phyloP scores from a whole-genome alignment of 2,888 invertebrate species.

The Euzophera pinguis region DNA sequence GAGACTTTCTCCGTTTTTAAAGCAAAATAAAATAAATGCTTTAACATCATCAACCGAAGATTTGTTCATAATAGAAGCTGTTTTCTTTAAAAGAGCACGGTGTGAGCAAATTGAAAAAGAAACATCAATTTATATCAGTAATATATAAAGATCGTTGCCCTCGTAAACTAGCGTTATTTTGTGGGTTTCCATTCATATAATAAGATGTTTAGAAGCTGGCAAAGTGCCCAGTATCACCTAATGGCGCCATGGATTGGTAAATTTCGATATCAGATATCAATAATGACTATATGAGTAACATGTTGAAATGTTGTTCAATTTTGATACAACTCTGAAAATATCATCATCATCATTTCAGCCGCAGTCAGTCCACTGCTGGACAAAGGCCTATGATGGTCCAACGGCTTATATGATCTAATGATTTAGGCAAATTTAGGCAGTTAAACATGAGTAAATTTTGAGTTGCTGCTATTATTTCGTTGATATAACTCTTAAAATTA shows the following conservation, averaged over 20 bases:
- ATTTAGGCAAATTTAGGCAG: no score
- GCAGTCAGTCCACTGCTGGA: no score
- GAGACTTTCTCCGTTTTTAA: no score
- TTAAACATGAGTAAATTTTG: no score
- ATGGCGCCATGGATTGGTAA: background rate
- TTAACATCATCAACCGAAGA: background rate
- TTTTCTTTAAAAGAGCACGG: background rate
- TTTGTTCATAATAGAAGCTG: background rate
- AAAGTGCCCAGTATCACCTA: background rate
- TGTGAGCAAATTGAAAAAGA: conserved; percentile 3
- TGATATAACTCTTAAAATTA: no score
- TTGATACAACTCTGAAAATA: no score
- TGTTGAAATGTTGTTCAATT: no score
- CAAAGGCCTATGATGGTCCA: no score
- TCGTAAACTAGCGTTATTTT: background rate
- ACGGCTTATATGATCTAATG: no score
- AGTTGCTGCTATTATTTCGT: no score
- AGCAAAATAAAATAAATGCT: no score
- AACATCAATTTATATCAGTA: background rate
- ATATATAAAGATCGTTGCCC: conserved; percentile 4
- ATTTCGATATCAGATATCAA: background rate
- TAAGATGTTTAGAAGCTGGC: background rate
- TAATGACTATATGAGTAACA: background rate
- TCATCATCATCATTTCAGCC: no score
- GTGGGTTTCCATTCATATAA: background rate